Evolutionary conservation across 2,888 invertebrate species (phyloP).

Genomic region (Dusona sp.): DNA sequence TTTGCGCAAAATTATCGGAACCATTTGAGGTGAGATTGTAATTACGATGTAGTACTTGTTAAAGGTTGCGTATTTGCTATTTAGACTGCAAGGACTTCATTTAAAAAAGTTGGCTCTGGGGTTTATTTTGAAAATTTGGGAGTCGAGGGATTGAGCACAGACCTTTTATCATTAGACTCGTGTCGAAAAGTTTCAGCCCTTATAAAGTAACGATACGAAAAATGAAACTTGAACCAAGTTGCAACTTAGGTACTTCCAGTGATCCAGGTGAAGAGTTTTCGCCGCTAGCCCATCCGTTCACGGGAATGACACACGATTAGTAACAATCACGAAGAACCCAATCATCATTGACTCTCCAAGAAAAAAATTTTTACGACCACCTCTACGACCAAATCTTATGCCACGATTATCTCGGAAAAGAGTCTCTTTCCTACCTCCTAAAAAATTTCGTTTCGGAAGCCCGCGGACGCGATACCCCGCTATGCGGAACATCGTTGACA

Average conservation of each 20-base stretch:
- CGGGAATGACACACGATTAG: neutral
- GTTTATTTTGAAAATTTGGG: neutral
- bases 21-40: slow-evolving; percentile 63
- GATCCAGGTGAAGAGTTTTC: slow-evolving; percentile 9
- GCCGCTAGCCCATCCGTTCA: neutral
- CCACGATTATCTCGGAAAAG: slow-evolving; percentile 71
- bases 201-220: slow-evolving; percentile 2
- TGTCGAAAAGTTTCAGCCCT: neutral
- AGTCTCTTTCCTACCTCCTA: slow-evolving; percentile 74
- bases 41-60: slow-evolving; percentile 15
- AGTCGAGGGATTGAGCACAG: neutral
- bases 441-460: neutral
- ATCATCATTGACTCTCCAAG: slow-evolving; percentile 66
- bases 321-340: slow-evolving; percentile 1
- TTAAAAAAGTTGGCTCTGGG: no score
- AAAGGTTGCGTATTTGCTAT: no score
- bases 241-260: slow-evolving; percentile 67
- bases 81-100: neutral
- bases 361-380: slow-evolving; percentile 73
- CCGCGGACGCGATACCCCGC: slow-evolving; percentile 16
- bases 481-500: slow-evolving; percentile 72
- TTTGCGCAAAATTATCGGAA: slow-evolving; percentile 51
- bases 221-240: slow-evolving; percentile 36
- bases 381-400: slow-evolving; percentile 71
- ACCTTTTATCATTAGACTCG: neutral